Conservation (phyloP, 92 coral and sea anemone genomes). For the Montipora capitata region DNA sequence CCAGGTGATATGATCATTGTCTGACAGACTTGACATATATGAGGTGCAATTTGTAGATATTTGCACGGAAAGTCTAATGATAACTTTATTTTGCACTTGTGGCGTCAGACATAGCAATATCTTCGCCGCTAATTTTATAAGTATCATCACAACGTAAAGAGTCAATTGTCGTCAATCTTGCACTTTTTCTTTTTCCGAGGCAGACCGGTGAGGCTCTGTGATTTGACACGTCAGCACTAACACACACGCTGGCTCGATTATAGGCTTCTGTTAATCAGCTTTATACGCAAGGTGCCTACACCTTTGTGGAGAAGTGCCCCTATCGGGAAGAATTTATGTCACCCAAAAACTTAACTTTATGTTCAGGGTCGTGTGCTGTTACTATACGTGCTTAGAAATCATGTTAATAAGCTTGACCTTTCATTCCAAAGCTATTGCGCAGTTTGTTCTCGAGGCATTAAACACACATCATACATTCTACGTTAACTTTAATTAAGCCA, state of each 20-base stretch:
- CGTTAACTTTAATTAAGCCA: no score
- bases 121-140: no score
- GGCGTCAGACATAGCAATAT: not conserved
- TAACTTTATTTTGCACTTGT: not conserved
- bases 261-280: not conserved
- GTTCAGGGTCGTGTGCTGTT: no score
- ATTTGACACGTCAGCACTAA: not conserved
- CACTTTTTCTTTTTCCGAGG: not conserved
- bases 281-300: not conserved
- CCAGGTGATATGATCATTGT: not conserved
- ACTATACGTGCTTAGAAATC: not conserved
- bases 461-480: no score
- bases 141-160: no score
- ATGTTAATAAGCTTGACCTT: not conserved
- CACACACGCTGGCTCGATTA: not conserved
- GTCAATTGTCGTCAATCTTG: no score
- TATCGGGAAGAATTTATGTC: no score
- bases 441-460: not conserved
- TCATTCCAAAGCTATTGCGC: not conserved
- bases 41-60: constrained; percentile 5
- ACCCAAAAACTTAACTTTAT: no score
- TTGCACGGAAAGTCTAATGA: constrained; percentile 7
- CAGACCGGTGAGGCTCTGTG: not conserved
- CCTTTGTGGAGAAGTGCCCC: not conserved
- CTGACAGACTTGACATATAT: not conserved